These are phyloP conservation scores for Ophion costatus DNA, from an alignment of 2,888 invertebrate species.

Conservation along the genomic window DNA sequence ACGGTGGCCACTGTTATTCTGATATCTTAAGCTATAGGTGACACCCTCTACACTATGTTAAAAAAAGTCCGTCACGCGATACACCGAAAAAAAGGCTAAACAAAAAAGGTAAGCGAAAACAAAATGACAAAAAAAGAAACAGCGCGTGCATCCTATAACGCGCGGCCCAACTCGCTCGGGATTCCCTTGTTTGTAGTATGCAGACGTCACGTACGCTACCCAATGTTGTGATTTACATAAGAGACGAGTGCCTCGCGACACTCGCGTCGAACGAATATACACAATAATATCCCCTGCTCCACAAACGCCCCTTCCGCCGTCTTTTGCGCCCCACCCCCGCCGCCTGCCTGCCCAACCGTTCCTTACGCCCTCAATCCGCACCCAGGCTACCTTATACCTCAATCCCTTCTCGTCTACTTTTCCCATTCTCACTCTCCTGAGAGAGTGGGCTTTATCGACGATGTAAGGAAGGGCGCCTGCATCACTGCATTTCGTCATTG, in stretches of 20 bases:
- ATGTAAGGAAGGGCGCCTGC: conserved; percentile 50
- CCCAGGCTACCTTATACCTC: not conserved
- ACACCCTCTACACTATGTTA: not conserved
- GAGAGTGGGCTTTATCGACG: conserved; percentile 38
- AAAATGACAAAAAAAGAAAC: not conserved
- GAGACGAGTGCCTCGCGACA: conserved; percentile 57
- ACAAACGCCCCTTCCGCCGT: too few relatives aligned
- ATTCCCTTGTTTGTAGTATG: conserved; percentile 40
- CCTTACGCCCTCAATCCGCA: not conserved
- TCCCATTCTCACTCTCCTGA: conserved; percentile 24
- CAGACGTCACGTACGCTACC: conserved; percentile 40
- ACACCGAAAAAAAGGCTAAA: not conserved
- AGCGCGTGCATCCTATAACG: not conserved
- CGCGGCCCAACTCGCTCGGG: conserved; percentile 45
- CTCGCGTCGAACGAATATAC: conserved; percentile 34
- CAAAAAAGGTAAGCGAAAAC: too few relatives aligned
- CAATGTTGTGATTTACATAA: conserved; percentile 61
- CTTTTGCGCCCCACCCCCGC: not conserved
- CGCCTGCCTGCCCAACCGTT: not conserved
- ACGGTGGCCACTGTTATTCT: too few relatives aligned
- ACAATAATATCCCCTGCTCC: conserved; percentile 20
- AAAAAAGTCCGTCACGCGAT: not conserved
- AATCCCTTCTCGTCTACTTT: not conserved
- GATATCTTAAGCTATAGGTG: too few relatives aligned
- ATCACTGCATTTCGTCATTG: conserved; percentile 41